Conservation (phyloP, 2,113 vertebrate genomes). For the Mohoua ochrocephala region DNA sequence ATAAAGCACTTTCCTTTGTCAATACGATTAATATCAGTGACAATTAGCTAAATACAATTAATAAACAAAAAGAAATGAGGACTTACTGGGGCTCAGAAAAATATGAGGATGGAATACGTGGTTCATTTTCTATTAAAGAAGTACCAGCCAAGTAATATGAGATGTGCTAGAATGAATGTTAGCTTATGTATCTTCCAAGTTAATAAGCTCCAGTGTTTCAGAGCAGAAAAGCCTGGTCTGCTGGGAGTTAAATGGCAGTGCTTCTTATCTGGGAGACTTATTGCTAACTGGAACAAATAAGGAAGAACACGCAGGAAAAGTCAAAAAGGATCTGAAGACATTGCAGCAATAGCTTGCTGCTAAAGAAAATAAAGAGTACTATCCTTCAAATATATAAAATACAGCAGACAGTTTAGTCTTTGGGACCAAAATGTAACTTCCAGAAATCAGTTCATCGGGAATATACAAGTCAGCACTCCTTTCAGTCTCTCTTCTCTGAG, state of each 20-base stretch:
- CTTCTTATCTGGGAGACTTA: neutral
- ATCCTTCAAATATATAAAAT: neutral
- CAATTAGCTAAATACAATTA: neutral
- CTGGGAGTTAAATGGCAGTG: neutral
- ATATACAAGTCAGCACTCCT: neutral
- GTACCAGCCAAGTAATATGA: neutral
- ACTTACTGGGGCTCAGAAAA: neutral
- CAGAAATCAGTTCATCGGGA: neutral
- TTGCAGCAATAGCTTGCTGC: neutral
- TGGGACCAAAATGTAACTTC: neutral
- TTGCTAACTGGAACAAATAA: neutral
- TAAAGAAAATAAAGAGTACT: neutral
- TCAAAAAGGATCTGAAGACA: neutral
- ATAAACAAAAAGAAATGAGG: neutral
- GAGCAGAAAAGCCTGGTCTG: neutral
- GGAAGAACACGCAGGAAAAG: neutral
- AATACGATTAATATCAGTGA: neutral
- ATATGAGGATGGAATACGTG: accelerated
- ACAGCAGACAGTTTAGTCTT: neutral
- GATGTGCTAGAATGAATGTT: neutral
- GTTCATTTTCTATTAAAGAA: neutral
- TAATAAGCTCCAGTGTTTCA: neutral
- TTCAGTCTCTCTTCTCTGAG: neutral
- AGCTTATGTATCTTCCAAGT: neutral
- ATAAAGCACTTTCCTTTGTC: neutral